These are phyloP conservation scores for Lissonota sp. DNA, from an alignment of 2,888 invertebrate species.

Conservation along the genomic window DNA sequence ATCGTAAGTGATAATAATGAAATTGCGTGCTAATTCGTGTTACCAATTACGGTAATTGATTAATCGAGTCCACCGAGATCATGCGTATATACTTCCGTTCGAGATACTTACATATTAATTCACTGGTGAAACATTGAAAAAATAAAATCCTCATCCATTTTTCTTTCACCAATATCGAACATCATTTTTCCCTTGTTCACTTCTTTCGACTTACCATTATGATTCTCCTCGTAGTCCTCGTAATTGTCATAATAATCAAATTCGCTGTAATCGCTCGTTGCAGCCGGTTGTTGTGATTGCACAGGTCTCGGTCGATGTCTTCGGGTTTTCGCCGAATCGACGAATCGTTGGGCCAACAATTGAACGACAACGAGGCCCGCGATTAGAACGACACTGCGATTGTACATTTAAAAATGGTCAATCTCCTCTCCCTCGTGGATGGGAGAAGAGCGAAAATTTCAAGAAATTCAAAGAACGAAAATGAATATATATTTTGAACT, in stretches of 20 bases:
- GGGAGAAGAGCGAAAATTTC: neutral
- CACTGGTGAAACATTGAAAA: constrained; percentile 10
- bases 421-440: neutral
- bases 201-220: constrained; percentile 69
- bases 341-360: constrained; percentile 56
- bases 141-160: neutral
- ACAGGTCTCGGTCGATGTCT: constrained; percentile 62
- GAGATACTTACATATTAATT: constrained; percentile 40
- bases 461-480: neutral
- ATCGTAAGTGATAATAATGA: constrained; percentile 31
- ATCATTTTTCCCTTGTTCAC: neutral
- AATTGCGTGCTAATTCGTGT: constrained; percentile 38
- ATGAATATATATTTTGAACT: neutral
- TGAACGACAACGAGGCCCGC: constrained; percentile 67
- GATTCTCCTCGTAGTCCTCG: constrained; percentile 74
- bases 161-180: neutral
- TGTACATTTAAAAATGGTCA: constrained; percentile 43
- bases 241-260: constrained; percentile 76
- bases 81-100: constrained; percentile 34
- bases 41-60: constrained; percentile 65
- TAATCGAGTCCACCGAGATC: constrained; percentile 57
- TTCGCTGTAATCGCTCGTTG: constrained; percentile 68
- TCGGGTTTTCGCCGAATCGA: constrained; percentile 64
- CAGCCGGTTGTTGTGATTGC: constrained; percentile 70
- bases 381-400: constrained; percentile 62